A percentile compares a stretch with the other conserved stretches of the same genome.
These are phyloP conservation scores for Ophion ellenae DNA, from an alignment of 2,888 invertebrate genomes.

Conservation along the genomic window DNA sequence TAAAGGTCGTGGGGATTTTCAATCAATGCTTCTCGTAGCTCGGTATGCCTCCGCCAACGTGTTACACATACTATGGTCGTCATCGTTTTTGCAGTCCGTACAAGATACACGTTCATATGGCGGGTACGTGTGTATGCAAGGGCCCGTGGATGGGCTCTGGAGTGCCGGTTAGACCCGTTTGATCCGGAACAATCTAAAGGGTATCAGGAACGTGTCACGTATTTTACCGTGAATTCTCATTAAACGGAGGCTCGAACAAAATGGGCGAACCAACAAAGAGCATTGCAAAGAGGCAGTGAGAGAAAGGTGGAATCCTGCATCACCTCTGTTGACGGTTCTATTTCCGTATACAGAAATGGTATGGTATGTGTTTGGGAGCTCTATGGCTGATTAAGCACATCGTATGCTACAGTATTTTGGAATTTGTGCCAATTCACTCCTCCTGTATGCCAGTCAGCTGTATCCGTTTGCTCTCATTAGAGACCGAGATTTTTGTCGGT, in stretches of 20 bases:
- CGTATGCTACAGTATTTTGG: constrained; percentile 22
- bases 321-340: constrained; percentile 2
- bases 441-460: constrained; percentile 1
- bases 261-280: constrained; percentile 24
- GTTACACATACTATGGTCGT: background rate
- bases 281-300: constrained; percentile 1
- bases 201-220: constrained; percentile 16
- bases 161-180: constrained; percentile 17
- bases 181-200: constrained; percentile 18
- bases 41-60: background rate
- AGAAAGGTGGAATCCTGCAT: constrained; percentile 17
- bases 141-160: constrained; percentile 3
- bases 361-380: constrained; percentile 32
- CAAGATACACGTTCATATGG: background rate
- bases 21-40: constrained; percentile 37
- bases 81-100: constrained; percentile 3
- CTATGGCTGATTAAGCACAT: constrained; percentile 27
- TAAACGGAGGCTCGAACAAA: constrained; percentile 24
- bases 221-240: constrained; percentile 1
- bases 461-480: background rate
- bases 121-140: background rate
- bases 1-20: constrained; percentile 47
- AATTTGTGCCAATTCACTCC: constrained; percentile 37
- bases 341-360: constrained; percentile 14
- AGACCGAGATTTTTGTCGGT: constrained; percentile 6